Percentiles rank a stretch among this genome's conserved stretches.
These are phyloP conservation scores for Rhincodon typus DNA, from an alignment of 2,797 vertebrate genomes.

Conservation along the genomic window DNA sequence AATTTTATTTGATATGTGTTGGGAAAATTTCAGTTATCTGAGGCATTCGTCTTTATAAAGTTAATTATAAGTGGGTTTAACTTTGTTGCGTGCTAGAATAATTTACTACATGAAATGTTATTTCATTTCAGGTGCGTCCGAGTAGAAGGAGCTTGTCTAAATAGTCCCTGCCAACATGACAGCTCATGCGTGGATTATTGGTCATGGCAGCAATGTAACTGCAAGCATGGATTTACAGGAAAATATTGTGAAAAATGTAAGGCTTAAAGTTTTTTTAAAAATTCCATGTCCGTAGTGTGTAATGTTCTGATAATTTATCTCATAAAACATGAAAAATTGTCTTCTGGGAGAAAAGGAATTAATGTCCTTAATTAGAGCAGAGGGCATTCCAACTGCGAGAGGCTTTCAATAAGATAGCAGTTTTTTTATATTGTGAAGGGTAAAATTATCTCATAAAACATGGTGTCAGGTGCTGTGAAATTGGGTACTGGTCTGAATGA, in stretches of 20 bases:
- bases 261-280: slow-evolving; percentile 39
- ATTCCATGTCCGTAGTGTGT: background rate
- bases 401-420: background rate
- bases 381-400: background rate
- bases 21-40: background rate
- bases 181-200: slow-evolving; percentile 86
- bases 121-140: slow-evolving; percentile 76
- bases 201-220: slow-evolving; percentile 94
- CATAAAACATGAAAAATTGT: background rate
- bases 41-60: background rate
- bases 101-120: background rate
- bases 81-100: background rate
- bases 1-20: background rate
- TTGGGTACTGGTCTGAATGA: background rate
- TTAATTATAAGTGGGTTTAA: background rate
- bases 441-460: slow-evolving; percentile 3
- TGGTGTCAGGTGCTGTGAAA: background rate
- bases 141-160: slow-evolving; percentile 77
- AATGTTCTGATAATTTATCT: background rate
- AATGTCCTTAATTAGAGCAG: background rate
- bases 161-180: slow-evolving; percentile 81
- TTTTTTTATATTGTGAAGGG: background rate
- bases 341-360: background rate
- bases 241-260: slow-evolving; percentile 90
- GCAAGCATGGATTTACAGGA: slow-evolving; percentile 82